Evolutionary conservation across 2,797 vertebrate genomes (phyloP), one percentile per base, ranked within the genome.

Genomic region (Benthosema pterotum): DNA sequence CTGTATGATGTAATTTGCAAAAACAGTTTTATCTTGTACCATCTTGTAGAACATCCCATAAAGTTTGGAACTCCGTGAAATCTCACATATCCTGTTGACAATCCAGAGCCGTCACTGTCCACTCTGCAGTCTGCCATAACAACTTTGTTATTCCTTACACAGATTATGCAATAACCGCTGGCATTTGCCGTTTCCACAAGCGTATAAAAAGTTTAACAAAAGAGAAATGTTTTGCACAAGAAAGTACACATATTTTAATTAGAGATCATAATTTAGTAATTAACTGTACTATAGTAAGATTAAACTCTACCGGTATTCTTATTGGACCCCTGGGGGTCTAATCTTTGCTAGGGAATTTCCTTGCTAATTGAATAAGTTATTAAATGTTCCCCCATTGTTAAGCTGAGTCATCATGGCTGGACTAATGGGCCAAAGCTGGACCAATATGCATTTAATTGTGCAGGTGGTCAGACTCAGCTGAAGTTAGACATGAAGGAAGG

Each of bases 241-340:
- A 78, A 79, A 79, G 68, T 63, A 56, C 67, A 78, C 63, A 18
- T 74, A 46, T 77, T 82, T 75, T 82, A 65, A 79, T 70, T 81
- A 60, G 54, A 74, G 78, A 84, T 82, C 75, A 84, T 87, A 75
- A 32, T 32, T 6, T 7, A 38, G 32, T 38, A 38, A 38, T 38
- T 7, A 38, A 38, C 32, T 82, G 67, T 72, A 66, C 67, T 58
- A n/a, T n/a, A 80, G 71, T 38, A 71, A 69, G 65, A 74, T 67
- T 48, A 85, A 82, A 84, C 77, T 18, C 16, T 63, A 83, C 83
- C n/a, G n/a, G n/a, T n/a, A n/a, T 70, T 82, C 79, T 84, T 82
- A 80, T 83, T 65, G 61, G 56, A 46, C 81, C 69, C 79, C 38
- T 0, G 79, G 78, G 78, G 60, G 57, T 71, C 63, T 38, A 46